A percentile compares a stretch with the other conserved stretches of the same genome.
Evolutionary conservation across 2,888 invertebrate genomes (phyloP).

Genomic region (Amblyteles armatorius): DNA sequence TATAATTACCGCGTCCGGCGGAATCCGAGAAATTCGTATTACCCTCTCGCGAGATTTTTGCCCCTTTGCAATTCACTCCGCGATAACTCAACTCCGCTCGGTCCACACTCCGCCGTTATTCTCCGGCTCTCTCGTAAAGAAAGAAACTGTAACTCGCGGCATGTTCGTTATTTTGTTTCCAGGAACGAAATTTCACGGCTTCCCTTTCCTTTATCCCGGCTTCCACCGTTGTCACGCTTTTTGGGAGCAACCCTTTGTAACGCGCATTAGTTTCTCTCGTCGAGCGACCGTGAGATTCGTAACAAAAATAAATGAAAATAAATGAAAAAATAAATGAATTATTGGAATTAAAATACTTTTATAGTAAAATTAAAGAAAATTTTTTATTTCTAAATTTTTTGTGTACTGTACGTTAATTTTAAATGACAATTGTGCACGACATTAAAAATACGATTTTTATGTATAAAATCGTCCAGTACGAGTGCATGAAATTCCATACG

Average conservation of each 20-base stretch:
- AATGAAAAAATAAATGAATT: neutral
- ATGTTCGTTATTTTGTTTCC: constrained; percentile 42
- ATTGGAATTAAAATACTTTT: too few species aligned
- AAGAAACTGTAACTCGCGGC: constrained; percentile 43
- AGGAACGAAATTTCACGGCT: constrained; percentile 63
- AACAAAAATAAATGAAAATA: neutral
- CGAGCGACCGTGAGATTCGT: constrained; percentile 43
- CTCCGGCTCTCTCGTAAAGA: constrained; percentile 13
- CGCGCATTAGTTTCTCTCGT: constrained; percentile 42
- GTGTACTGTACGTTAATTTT: too few species aligned
- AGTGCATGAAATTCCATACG: too few species aligned
- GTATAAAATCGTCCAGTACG: too few species aligned
- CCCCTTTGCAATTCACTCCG: constrained; percentile 35
- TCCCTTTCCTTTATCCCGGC: constrained; percentile 12
- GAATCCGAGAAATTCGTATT: constrained; percentile 48
- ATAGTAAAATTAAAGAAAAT: too few species aligned
- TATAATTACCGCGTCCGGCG: constrained; percentile 37
- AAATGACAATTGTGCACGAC: too few species aligned
- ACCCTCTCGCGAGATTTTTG: constrained; percentile 33
- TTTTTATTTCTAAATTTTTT: too few species aligned
- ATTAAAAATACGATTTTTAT: too few species aligned
- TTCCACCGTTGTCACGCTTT: constrained; percentile 55
- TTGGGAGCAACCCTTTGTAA: constrained; percentile 42
- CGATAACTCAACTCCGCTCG: constrained; percentile 51
- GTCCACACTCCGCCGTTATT: constrained; percentile 3